A percentile compares a stretch with the other conserved stretches of the same genome.
These are phyloP conservation scores for Himalopsyche tibetana DNA, from an alignment of 2,888 invertebrate species.

Conservation along the genomic window DNA sequence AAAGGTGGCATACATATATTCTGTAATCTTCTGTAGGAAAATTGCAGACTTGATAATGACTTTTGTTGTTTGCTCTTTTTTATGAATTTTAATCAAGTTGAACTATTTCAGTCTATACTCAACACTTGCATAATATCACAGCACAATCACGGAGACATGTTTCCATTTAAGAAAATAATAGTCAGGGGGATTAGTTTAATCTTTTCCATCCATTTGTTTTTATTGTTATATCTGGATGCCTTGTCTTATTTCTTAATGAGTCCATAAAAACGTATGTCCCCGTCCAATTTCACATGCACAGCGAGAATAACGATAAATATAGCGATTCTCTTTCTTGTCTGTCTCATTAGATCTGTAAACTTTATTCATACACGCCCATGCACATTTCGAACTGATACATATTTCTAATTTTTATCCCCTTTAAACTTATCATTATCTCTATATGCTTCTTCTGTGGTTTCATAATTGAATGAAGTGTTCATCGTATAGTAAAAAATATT, in stretches of 20 bases:
- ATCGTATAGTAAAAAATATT: too few relatives aligned
- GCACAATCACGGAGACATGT: too few relatives aligned
- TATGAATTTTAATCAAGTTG: too few relatives aligned
- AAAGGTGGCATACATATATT: too few relatives aligned
- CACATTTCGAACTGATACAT: not conserved
- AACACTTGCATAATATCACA: too few relatives aligned
- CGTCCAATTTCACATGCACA: not conserved
- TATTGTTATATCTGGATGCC: not conserved
- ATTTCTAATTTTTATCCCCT: not conserved
- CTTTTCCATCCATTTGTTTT: not conserved
- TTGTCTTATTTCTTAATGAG: not conserved
- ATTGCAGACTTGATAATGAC: too few relatives aligned
- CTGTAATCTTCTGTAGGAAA: too few relatives aligned
- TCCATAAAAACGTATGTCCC: slow-evolving; percentile 3
- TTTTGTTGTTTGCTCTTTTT: too few relatives aligned
- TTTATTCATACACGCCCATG: not conserved
- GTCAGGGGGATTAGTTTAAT: not conserved
- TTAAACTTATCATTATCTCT: too few relatives aligned
- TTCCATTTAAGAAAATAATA: not conserved
- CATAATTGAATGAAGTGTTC: too few relatives aligned
- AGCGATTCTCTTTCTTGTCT: not conserved
- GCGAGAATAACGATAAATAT: not conserved
- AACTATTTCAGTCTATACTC: too few relatives aligned
- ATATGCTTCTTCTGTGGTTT: too few relatives aligned
- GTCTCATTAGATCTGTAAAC: slow-evolving; percentile 2